These are phyloP conservation scores for Proisotoma minuta DNA, from an alignment of 2,888 invertebrate genomes.

Conservation along the genomic window DNA sequence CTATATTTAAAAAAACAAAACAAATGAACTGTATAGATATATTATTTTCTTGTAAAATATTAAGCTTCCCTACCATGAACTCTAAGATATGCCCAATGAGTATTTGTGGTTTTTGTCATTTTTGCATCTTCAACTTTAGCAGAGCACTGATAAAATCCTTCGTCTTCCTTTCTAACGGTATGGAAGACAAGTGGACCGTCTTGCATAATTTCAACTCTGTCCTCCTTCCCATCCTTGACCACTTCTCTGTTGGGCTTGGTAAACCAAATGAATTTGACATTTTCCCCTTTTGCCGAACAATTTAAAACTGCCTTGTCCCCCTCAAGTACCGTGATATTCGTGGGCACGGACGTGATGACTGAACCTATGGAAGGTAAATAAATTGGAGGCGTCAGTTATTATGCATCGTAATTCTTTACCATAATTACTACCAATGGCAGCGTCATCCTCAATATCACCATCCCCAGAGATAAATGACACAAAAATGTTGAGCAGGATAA, in stretches of 20 bases:
- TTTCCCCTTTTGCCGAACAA: conserved; percentile 31
- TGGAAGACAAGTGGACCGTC: conserved; percentile 43
- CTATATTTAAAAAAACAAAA: conserved; percentile 23
- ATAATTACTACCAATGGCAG: no score
- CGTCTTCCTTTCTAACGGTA: conserved; percentile 39
- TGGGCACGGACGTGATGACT: conserved; percentile 31
- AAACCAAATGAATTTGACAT: conserved; percentile 35
- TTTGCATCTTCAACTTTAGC: conserved; percentile 39
- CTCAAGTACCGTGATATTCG: conserved; percentile 32
- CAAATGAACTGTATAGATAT: not conserved
- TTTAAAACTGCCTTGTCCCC: conserved; percentile 39
- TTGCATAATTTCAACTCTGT: conserved; percentile 36
- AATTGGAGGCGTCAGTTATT: not conserved
- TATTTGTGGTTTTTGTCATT: conserved; percentile 36
- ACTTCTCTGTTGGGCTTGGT: conserved; percentile 41
- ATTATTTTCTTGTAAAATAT: not conserved
- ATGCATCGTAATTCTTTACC: not conserved
- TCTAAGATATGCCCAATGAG: conserved; percentile 43
- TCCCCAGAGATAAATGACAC: no score
- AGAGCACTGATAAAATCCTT: conserved; percentile 46
- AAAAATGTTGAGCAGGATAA: no score
- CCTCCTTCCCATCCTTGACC: conserved; percentile 19
- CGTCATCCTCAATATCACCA: no score
- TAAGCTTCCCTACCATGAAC: conserved; percentile 34
- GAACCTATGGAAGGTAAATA: conserved; percentile 9